Base-by-base conservation (phyloP, 2,113 vertebrate genomes). In the Nasalis larvatus region DNA sequence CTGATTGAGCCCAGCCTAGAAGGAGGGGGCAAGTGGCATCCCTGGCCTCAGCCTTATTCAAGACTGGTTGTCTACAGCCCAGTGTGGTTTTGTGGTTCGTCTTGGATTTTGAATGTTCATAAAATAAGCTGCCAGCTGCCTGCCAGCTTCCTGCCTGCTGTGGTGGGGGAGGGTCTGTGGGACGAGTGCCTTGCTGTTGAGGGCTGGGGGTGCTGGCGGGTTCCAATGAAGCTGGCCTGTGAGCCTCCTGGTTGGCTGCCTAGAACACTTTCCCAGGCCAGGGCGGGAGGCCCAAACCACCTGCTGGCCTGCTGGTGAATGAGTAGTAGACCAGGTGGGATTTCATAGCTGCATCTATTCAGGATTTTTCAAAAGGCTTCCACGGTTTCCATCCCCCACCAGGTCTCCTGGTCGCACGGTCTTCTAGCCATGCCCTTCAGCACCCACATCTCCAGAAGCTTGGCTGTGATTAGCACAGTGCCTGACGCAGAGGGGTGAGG, bases 11-110 rank as follows among this genome's bases (percentile, higher is more conserved):
- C 30, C 40, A 47, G 54, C n/a, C 37, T 27, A 32, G 13, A 58
- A 80, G 42, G 71, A 95, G 42, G 68, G 30, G 23, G 58, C 35
- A 30, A 40, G 11, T n/a, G 47, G 23, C 52, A 6, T 47, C 69
- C 58, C 63, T 12, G 42, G 40, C 8, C 18, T 76, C 8, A 6
- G 78, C 49, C 23, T 88, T 42, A 56, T 78, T 56, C 1, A 4
- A 16, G 63, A 86, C 27, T 58, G 83, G 17, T 37, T 95, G 73
- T 86, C 86, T 77, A 35, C 27, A 94, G 86, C 54, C 52, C 93
- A 80, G 27, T 42, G 37, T 71, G 97, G 96, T 97, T 97, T 97
- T 95, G 95, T 37, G 93, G 95, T 96, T 97, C 94, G 74, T 68
- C 47, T 60, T 95, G 93, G 78, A 95, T 94, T 97, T 92, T 93